Evolutionary conservation across 1,140 invertebrate genomes (phyloP).

Genomic region (Cryptotermes secundus): DNA sequence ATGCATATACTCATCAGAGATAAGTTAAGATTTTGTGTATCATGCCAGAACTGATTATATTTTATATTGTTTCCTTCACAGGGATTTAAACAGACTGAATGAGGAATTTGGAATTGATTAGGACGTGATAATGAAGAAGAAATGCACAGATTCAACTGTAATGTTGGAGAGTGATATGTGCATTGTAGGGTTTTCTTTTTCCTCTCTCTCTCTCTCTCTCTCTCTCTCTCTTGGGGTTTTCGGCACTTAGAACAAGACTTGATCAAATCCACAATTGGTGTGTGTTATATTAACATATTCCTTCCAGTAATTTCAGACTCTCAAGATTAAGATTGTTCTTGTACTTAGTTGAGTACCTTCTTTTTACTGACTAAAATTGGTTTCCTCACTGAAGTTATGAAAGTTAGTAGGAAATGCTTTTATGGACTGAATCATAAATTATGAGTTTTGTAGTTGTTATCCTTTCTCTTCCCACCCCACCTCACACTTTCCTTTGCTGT

Average conservation of each 20-base stretch:
- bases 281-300: constrained; percentile 18
- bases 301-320: background rate
- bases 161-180: background rate
- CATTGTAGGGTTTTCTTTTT: background rate
- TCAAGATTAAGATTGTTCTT: background rate
- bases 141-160: background rate
- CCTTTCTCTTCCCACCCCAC: background rate
- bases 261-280: background rate
- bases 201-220: no score
- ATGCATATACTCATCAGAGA: no score
- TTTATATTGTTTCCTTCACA: constrained; percentile 44
- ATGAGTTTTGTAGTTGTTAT: background rate
- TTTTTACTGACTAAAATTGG: background rate
- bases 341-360: background rate
- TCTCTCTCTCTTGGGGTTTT: background rate
- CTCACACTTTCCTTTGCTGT: background rate
- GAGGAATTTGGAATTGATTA: constrained; percentile 60
- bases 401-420: background rate
- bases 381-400: background rate
- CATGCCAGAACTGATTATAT: constrained; percentile 31
- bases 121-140: background rate
- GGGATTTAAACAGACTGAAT: constrained; percentile 64
- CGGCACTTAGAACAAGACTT: background rate
- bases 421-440: background rate
- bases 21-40: no score